Evolutionary conservation across 2,888 invertebrate genomes (phyloP).

Genomic region (Ophioninae sp.): DNA sequence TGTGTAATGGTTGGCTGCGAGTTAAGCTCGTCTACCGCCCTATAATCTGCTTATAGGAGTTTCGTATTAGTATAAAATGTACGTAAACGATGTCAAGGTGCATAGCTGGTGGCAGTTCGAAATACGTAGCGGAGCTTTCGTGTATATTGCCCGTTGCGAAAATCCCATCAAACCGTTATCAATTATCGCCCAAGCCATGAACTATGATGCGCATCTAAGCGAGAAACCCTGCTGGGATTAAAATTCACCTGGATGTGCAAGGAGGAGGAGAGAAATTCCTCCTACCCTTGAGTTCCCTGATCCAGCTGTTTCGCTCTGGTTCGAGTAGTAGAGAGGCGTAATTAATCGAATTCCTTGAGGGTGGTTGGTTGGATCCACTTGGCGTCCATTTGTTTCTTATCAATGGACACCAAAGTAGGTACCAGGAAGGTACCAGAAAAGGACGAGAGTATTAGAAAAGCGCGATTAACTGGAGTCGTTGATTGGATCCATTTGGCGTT

Average conservation of each 20-base stretch:
- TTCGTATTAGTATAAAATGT: slow-evolving; percentile 30
- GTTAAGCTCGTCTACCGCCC: neutral
- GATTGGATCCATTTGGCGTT: neutral
- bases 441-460: neutral
- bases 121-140: neutral
- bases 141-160: slow-evolving; percentile 39
- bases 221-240: slow-evolving; percentile 60
- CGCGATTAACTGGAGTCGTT: neutral
- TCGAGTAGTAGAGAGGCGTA: neutral
- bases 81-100: slow-evolving; percentile 2
- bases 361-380: neutral
- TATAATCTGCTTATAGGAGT: slow-evolving; percentile 37
- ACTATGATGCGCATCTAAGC: slow-evolving; percentile 59
- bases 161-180: slow-evolving; percentile 66
- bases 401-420: neutral
- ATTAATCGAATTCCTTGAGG: neutral
- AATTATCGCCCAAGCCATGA: slow-evolving; percentile 63
- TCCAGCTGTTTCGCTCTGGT: slow-evolving; percentile 8
- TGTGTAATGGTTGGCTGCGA: neutral
- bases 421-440: no score
- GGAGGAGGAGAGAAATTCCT: slow-evolving; percentile 39
- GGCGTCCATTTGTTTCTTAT: neutral
- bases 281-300: neutral
- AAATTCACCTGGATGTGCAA: slow-evolving; percentile 51
- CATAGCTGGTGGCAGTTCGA: neutral